phyloP scores from a whole-genome alignment of 1,140 invertebrate species.

The Aporrectodea caliginosa region DNA sequence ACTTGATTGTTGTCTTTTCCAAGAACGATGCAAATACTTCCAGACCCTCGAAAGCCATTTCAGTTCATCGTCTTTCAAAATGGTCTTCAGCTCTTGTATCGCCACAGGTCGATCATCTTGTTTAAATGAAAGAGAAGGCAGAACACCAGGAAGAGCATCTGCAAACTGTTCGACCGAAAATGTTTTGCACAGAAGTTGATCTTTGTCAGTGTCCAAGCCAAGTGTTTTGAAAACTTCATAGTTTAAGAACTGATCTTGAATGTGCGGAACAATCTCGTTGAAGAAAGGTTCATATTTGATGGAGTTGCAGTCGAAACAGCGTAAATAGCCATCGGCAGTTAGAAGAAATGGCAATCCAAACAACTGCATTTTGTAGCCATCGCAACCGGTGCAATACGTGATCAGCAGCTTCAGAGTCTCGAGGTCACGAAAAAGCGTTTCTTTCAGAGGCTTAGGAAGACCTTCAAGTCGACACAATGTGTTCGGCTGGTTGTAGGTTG shows the following conservation, averaged over 20 bases:
- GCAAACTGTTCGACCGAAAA: background rate
- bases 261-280: background rate
- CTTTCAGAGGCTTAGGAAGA: conserved; percentile 6
- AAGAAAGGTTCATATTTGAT: background rate
- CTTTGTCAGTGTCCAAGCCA: background rate
- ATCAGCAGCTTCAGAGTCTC: conserved; percentile 11
- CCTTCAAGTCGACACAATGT: background rate
- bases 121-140: background rate
- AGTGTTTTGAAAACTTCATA: background rate
- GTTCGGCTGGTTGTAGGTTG: background rate
- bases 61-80: background rate
- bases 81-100: background rate
- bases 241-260: background rate
- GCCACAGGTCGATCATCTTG: background rate
- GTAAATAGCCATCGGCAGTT: conserved; percentile 8
- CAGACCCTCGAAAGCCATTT: background rate
- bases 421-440: conserved; percentile 17
- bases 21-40: background rate
- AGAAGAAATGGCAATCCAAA: conserved; percentile 26
- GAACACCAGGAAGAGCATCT: background rate
- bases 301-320: background rate
- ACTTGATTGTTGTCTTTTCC: background rate
- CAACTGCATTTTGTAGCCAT: conserved; percentile 5
- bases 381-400: conserved; percentile 10
- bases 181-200: background rate